Evolutionary conservation across 2,113 vertebrate genomes (phyloP).

Genomic region (Ctenomys sociabilis): DNA sequence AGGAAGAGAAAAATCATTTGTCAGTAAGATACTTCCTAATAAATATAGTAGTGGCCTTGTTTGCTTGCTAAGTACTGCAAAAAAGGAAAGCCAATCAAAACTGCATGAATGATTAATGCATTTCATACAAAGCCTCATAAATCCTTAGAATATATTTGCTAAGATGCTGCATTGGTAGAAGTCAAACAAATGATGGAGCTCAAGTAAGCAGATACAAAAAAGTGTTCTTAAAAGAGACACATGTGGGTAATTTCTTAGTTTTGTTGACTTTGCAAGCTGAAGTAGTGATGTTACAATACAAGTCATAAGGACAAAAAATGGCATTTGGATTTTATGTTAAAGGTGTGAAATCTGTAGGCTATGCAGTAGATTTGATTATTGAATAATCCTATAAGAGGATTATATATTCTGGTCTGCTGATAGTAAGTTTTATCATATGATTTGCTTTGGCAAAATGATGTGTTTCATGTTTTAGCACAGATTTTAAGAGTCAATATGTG

Average conservation of each 20-base stretch:
- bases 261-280: slow-evolving; percentile 61
- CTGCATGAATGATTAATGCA: slow-evolving; percentile 74
- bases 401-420: slow-evolving; percentile 40
- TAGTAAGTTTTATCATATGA: slow-evolving; percentile 31
- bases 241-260: slow-evolving; percentile 59
- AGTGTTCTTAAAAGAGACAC: slow-evolving; percentile 64
- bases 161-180: slow-evolving; percentile 60
- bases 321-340: slow-evolving; percentile 22
- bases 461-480: slow-evolving; percentile 18
- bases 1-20: slow-evolving; percentile 67
- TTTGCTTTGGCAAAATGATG: slow-evolving; percentile 42
- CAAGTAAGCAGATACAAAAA: slow-evolving; percentile 54
- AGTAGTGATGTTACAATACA: slow-evolving; percentile 47
- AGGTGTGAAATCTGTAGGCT: slow-evolving; percentile 38
- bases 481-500: slow-evolving; percentile 34
- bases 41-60: slow-evolving; percentile 59
- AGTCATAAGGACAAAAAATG: slow-evolving; percentile 5
- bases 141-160: slow-evolving; percentile 72
- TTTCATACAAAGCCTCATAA: slow-evolving; percentile 65
- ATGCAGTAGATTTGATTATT: slow-evolving; percentile 57
- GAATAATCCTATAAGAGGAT: slow-evolving; percentile 51
- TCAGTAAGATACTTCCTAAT: slow-evolving; percentile 66
- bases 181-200: slow-evolving; percentile 65
- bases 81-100: slow-evolving; percentile 70
- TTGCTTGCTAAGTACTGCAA: slow-evolving; percentile 49